phyloP scores from a whole-genome alignment of 2,113 vertebrate genomes.

The Menidia beryllina region DNA sequence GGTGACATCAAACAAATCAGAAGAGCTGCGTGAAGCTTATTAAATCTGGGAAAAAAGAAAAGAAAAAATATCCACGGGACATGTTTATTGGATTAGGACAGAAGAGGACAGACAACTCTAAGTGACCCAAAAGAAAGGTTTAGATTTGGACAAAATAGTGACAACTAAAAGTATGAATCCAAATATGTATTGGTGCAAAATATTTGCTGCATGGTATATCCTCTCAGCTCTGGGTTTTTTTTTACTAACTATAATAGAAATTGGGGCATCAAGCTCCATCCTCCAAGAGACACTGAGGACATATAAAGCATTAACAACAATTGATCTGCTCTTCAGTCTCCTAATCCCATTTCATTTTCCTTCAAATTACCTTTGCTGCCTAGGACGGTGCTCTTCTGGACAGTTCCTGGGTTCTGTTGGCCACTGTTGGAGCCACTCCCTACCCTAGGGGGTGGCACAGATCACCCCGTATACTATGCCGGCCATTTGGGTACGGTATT shows the following conservation, averaged over 20 bases:
- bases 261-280: slow-evolving; percentile 86
- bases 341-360: no score
- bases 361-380: no score
- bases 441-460: no score
- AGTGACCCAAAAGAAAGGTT: not conserved
- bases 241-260: slow-evolving; percentile 89
- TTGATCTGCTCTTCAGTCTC: slow-evolving; percentile 87
- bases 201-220: not conserved
- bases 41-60: not conserved
- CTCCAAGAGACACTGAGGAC: slow-evolving; percentile 84
- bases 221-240: slow-evolving; percentile 82
- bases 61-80: not conserved
- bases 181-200: not conserved
- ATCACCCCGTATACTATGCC: no score
- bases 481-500: no score
- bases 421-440: no score
- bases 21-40: slow-evolving; percentile 78
- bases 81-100: not conserved
- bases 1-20: slow-evolving; percentile 77
- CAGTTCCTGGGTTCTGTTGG: no score
- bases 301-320: slow-evolving; percentile 87
- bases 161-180: not conserved
- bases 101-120: not conserved
- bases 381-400: no score
- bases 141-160: not conserved